Percentiles rank a stretch among this genome's conserved stretches.
Conservation (phyloP, 2,113 vertebrate species). For the Eclectus roratus region DNA sequence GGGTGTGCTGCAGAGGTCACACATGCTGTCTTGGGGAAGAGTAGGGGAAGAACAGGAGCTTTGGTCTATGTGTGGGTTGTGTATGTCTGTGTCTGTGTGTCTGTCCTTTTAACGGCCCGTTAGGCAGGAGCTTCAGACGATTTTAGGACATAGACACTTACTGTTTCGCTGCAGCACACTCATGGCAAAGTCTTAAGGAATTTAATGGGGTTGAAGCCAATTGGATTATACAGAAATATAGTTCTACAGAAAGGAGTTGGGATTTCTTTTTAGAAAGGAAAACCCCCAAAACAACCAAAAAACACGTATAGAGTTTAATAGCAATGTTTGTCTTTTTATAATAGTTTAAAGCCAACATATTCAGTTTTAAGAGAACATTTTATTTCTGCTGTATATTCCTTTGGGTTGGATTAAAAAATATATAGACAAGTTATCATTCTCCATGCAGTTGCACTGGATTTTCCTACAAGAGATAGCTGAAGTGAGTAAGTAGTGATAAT, state of each 20-base stretch:
- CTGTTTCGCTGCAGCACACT: fast-evolving
- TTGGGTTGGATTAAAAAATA: not conserved
- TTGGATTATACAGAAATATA: not conserved
- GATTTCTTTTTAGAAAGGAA: not conserved
- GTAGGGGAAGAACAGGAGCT: fast-evolving
- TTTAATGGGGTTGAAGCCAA: not conserved
- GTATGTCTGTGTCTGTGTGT: not conserved
- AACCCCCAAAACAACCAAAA: not conserved
- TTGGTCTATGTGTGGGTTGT: fast-evolving
- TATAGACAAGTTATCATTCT: not conserved
- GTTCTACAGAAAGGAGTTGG: not conserved
- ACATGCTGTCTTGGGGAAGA: not conserved
- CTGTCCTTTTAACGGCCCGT: not conserved
- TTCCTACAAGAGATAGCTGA: not conserved
- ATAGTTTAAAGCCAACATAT: not conserved
- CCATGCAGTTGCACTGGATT: not conserved
- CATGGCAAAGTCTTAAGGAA: fast-evolving
- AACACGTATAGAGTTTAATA: not conserved
- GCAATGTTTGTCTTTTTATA: not conserved
- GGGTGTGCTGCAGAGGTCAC: not conserved
- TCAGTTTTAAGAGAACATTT: not conserved
- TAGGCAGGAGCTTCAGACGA: not conserved
- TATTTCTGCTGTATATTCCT: not conserved
- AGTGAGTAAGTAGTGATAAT: slow-evolving; percentile 11
- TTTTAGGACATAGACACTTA: not conserved